Evolutionary conservation across 2,113 vertebrate species (phyloP), one percentile per base, ranked within the genome.

Genomic region (Pteruthius melanotis): DNA sequence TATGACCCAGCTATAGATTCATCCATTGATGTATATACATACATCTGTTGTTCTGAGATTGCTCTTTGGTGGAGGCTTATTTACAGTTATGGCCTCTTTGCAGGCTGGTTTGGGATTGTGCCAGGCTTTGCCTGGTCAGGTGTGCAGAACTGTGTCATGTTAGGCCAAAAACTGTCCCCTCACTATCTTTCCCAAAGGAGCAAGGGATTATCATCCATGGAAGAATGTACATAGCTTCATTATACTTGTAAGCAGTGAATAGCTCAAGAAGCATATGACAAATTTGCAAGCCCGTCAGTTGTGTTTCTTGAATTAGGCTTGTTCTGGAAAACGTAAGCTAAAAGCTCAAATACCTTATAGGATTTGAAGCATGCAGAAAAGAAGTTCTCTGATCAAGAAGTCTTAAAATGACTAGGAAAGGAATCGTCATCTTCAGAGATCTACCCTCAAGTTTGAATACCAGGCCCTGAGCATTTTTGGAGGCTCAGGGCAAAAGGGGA

Each of bases 181-280:
- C 11, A 5, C 7, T 4, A 0, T 37, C 45, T 66, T 81, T 82
- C 16, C 47, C 37, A 0, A 0, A 37, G 33, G 26, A 80, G 7
- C 24, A 60, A 72, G 19, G 22, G 8, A n/a, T 85, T 80, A 26
- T 59, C 9, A 54, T 54, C 47, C 27, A 6, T 39, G 14, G 45
- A 78, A 56, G 10, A 60, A 68, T 13, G 31, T 60, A 27, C 1
- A 26, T 18, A n/a, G 6, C 42, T 82, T 89, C 14, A 23, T 53
- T 6, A 16, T 53, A 30, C 26, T 60, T 49, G 4, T 45, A 57
- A 42, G 23, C 6, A 35, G 17, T 52, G 63, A 65, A 5, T 72
- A 37, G 50, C 42, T 61, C 50, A 45, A 86, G 54, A 77, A 77
- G 30, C 6, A 9, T n/a, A 27, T 37, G 31, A 61, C 31, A 79